Percentiles rank a stretch among this genome's conserved stretches.
phyloP scores from a whole-genome alignment of 2,888 invertebrate species.

The Epiblema foenella region DNA sequence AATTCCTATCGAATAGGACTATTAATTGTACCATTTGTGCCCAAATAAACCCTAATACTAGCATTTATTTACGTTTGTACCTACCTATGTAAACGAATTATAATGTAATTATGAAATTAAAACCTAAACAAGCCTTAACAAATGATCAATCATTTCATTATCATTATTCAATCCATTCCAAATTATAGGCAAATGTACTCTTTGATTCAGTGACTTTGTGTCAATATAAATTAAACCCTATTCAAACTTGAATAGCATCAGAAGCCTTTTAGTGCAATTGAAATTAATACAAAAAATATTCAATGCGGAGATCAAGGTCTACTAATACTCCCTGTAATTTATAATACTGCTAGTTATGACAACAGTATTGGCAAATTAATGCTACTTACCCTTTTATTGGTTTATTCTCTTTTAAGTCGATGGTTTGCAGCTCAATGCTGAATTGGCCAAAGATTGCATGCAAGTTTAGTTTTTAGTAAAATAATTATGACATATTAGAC shows the following conservation, averaged over 20 bases:
- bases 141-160: too few relatives aligned
- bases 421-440: conserved; percentile 42
- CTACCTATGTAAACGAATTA: neutral
- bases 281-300: conserved; percentile 47
- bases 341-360: neutral
- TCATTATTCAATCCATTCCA: neutral
- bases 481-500: conserved; percentile 20
- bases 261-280: conserved; percentile 27
- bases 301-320: conserved; percentile 25
- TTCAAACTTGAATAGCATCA: conserved; percentile 11
- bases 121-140: neutral
- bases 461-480: conserved; percentile 37
- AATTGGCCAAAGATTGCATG: conserved; percentile 43
- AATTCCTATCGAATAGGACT: too few relatives aligned
- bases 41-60: neutral
- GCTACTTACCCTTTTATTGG: conserved; percentile 40
- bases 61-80: neutral
- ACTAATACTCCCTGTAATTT: conserved; percentile 23
- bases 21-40: too few relatives aligned
- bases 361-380: conserved; percentile 15
- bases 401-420: conserved; percentile 42
- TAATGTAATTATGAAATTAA: neutral
- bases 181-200: neutral
- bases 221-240: conserved; percentile 54
- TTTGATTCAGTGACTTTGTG: conserved; percentile 6